phyloP scores from a whole-genome alignment of 2,888 invertebrate genomes.

The Tachina lurida region DNA sequence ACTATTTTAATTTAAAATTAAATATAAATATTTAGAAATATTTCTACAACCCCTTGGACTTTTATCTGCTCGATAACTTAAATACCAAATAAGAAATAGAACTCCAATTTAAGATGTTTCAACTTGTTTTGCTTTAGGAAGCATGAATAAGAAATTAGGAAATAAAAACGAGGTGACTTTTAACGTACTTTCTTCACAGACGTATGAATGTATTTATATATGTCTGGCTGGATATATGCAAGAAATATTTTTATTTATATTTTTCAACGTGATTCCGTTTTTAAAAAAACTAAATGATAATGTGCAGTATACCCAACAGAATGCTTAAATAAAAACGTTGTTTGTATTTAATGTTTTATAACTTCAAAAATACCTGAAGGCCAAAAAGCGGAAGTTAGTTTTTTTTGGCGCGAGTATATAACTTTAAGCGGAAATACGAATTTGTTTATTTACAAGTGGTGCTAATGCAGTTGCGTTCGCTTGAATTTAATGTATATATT shows the following conservation, averaged over 20 bases:
- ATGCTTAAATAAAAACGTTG: not conserved
- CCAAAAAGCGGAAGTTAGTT: no score
- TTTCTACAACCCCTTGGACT: not conserved
- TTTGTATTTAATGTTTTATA: not conserved
- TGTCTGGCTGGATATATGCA: not conserved
- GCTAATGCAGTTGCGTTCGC: no score
- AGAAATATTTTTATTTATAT: not conserved
- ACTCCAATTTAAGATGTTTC: constrained; percentile 25
- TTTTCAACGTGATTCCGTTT: not conserved
- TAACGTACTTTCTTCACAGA: not conserved
- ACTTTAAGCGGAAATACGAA: no score
- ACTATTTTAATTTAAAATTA: no score
- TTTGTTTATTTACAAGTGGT: no score
- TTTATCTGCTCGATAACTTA: no score
- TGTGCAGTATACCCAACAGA: not conserved
- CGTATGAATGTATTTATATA: not conserved
- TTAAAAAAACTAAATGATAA: not conserved
- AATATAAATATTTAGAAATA: not conserved
- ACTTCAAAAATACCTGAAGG: not conserved
- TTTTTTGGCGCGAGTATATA: no score
- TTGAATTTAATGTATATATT: no score
- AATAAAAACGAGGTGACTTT: constrained; percentile 26
- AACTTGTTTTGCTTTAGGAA: not conserved
- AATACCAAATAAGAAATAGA: not conserved
- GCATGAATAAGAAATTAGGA: not conserved